A percentile compares a stretch with the other conserved stretches of the same genome.
Conservation (phyloP, 64 coral and sea anemone genomes). For the Catalaphyllia jardinei region DNA sequence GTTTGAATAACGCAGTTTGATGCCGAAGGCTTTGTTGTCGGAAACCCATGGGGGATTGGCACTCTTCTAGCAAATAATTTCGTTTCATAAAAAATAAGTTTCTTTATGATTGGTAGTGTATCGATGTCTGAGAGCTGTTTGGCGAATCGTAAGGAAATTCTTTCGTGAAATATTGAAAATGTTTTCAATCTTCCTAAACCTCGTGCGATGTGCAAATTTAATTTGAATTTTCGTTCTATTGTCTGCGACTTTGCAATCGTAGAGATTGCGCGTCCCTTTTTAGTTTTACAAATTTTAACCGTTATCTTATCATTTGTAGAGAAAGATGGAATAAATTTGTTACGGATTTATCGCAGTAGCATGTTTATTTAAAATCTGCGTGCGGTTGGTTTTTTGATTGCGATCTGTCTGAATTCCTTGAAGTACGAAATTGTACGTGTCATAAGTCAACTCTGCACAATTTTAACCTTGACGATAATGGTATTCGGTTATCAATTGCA, state of each 20-base stretch:
- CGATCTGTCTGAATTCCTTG: not conserved
- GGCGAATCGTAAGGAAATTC: not conserved
- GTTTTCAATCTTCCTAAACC: not conserved
- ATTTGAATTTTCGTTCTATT: no score
- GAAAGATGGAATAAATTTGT: no score
- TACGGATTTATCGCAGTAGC: no score
- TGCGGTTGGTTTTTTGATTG: not conserved
- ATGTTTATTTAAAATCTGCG: not conserved
- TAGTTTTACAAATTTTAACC: no score
- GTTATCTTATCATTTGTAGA: no score
- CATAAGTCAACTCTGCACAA: not conserved
- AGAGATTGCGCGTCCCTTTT: no score
- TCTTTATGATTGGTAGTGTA: not conserved
- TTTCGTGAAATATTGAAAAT: no score
- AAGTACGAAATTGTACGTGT: slow-evolving; percentile 19
- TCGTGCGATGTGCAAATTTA: not conserved
- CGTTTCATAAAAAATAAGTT: not conserved
- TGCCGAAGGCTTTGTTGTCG: not conserved
- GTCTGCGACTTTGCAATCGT: no score
- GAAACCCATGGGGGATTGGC: not conserved
- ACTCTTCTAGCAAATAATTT: not conserved
- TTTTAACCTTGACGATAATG: slow-evolving; percentile 11
- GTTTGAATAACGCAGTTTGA: not conserved
- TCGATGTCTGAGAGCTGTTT: not conserved
- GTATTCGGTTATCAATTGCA: not conserved